These are phyloP conservation scores for Potorous gilbertii DNA, from an alignment of 2,797 vertebrate genomes.

Conservation along the genomic window DNA sequence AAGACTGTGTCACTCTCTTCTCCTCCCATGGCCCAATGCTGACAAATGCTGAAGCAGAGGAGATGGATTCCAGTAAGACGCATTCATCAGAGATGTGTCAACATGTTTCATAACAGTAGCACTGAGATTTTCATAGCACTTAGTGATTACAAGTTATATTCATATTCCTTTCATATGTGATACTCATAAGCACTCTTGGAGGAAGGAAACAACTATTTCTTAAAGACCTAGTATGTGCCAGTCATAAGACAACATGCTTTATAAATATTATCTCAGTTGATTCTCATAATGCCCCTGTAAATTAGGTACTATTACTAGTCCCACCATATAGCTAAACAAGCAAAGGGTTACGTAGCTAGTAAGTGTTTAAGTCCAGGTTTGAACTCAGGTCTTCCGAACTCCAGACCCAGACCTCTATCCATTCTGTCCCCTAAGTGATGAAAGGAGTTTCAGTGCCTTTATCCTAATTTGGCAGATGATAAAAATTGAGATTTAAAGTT, in stretches of 20 bases:
- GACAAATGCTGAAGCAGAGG: background rate
- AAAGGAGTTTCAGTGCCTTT: background rate
- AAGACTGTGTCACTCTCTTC: background rate
- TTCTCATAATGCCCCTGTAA: background rate
- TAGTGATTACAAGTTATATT: background rate
- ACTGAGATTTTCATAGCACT: background rate
- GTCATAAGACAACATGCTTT: background rate
- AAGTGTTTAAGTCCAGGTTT: background rate
- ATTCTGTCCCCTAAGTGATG: background rate
- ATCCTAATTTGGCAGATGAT: background rate
- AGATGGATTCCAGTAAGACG: background rate
- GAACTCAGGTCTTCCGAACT: background rate
- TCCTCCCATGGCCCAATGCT: slow-evolving; percentile 30
- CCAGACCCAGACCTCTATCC: background rate
- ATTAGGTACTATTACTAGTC: background rate
- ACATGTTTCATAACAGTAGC: background rate
- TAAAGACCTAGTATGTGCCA: background rate
- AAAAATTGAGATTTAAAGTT: background rate
- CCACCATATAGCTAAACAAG: background rate
- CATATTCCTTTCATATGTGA: background rate
- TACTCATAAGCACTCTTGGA: background rate
- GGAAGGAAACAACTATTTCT: background rate
- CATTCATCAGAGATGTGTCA: background rate
- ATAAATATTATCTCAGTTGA: background rate
- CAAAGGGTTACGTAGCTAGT: background rate